phyloP scores from a whole-genome alignment of 2,113 vertebrate species.

The Madoqua kirkii region DNA sequence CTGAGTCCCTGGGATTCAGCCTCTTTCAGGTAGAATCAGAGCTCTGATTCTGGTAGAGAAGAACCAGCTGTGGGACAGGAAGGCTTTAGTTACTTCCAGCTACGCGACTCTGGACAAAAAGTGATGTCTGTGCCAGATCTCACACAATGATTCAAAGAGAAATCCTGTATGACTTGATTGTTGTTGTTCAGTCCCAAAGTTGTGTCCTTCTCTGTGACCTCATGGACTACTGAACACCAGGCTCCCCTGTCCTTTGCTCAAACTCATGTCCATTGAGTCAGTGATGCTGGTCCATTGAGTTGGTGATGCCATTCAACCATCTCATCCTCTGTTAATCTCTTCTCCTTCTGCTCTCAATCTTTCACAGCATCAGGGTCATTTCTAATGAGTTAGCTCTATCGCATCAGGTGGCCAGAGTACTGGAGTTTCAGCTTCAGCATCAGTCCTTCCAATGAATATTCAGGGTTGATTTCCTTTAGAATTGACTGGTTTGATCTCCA shows the following conservation, averaged over 20 bases:
- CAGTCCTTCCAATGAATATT: not conserved
- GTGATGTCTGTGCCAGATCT: accelerated
- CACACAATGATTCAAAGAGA: not conserved
- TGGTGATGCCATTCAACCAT: not conserved
- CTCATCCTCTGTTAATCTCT: not conserved
- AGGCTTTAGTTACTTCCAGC: not conserved
- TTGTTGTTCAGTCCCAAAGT: not conserved
- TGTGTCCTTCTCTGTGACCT: not conserved
- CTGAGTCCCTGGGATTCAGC: not conserved
- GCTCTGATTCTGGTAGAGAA: not conserved
- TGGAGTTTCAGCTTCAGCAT: not conserved
- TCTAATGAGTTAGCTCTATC: not conserved
- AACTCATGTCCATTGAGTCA: not conserved
- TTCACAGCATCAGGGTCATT: not conserved
- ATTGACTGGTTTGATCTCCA: not conserved
- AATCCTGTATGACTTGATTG: no score
- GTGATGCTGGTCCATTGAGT: not conserved
- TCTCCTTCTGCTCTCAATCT: not conserved
- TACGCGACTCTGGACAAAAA: not conserved
- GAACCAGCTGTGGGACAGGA: not conserved
- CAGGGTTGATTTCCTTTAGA: not conserved
- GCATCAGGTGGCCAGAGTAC: not conserved
- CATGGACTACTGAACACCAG: not conserved
- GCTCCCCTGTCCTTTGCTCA: not conserved
- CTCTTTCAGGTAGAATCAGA: not conserved